phyloP scores from a whole-genome alignment of 2,113 vertebrate species.

The Odocoileus virginianus region DNA sequence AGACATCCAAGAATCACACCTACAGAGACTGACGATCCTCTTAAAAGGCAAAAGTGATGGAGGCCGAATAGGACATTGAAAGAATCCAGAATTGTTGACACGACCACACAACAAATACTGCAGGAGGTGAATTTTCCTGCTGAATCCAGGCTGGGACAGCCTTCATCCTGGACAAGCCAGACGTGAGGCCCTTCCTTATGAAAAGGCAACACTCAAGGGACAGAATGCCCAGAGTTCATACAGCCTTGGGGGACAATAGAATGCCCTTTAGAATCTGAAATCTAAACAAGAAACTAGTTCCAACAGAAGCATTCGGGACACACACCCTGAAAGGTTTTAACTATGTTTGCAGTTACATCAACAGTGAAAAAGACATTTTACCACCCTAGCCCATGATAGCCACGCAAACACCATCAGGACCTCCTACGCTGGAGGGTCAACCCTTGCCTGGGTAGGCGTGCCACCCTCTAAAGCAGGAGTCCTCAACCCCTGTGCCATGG shows the following conservation, averaged over 20 bases:
- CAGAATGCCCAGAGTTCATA: background rate
- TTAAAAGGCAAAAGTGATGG: background rate
- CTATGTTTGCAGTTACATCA: background rate
- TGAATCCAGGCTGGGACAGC: background rate
- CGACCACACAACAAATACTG: background rate
- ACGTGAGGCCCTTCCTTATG: fast-evolving
- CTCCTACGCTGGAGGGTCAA: background rate
- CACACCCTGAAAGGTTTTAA: fast-evolving
- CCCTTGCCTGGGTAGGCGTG: fast-evolving
- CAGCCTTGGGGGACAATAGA: fast-evolving
- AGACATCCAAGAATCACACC: background rate
- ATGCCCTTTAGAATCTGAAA: background rate
- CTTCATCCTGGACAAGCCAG: too few species aligned
- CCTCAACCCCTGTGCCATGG: background rate
- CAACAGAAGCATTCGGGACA: background rate
- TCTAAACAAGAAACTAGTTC: background rate
- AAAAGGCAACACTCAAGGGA: background rate
- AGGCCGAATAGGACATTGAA: background rate
- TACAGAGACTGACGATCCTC: background rate
- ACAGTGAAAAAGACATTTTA: fast-evolving
- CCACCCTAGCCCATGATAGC: fast-evolving
- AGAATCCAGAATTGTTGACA: background rate
- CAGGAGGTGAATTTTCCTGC: background rate
- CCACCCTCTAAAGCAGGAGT: too few species aligned
- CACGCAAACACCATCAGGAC: fast-evolving